phyloP scores from a whole-genome alignment of 2,797 vertebrate species.

The Aeoliscus strigatus region DNA sequence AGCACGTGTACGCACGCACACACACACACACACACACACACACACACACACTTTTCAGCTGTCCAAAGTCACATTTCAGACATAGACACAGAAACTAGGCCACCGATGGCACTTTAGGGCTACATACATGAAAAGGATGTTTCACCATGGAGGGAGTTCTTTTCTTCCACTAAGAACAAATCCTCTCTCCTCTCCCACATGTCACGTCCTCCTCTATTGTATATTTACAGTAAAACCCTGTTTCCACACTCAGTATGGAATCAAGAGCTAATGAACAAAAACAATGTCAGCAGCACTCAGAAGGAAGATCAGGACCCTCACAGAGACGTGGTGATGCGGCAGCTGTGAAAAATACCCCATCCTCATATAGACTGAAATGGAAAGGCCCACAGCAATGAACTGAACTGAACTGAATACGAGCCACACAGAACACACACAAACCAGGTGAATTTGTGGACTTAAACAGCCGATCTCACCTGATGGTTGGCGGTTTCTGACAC shows the following conservation, averaged over 20 bases:
- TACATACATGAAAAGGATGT: conserved; percentile 44
- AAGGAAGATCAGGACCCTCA: too few relatives aligned
- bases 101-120: conserved; percentile 48
- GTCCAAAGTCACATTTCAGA: conserved; percentile 60
- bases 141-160: conserved; percentile 42
- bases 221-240: conserved; percentile 15
- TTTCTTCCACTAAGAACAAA: conserved; percentile 44
- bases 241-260: conserved; percentile 31
- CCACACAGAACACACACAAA: not conserved
- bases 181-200: too few relatives aligned
- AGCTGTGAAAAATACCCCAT: too few relatives aligned
- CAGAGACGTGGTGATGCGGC: too few relatives aligned
- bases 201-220: conserved; percentile 16
- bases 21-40: not conserved
- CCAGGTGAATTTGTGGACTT: too few relatives aligned
- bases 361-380: too few relatives aligned
- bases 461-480: conserved; percentile 75
- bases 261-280: conserved; percentile 26
- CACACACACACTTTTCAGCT: conserved; percentile 33
- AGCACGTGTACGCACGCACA: conserved; percentile 5
- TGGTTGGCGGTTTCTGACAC: conserved; percentile 93
- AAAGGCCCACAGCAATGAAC: too few relatives aligned
- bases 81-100: conserved; percentile 61
- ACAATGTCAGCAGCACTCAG: conserved; percentile 34
- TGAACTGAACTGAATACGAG: too few relatives aligned